Base-by-base conservation (phyloP, 37 sponge, comb jelly and placozoan species). In the Tethya wilhelma region DNA sequence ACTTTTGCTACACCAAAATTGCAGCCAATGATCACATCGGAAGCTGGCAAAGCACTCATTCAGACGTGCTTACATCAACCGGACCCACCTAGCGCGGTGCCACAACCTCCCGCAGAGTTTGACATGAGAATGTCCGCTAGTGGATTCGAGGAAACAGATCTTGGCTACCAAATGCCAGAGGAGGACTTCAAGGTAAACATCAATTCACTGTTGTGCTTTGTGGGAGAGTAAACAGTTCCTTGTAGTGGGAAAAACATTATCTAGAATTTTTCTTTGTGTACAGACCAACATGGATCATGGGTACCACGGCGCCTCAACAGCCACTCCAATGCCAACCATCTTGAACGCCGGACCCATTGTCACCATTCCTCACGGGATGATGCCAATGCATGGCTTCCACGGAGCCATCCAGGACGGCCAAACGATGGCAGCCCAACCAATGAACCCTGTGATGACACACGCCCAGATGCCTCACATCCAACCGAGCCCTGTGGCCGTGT, bases 1-100 rank as follows among this genome's bases (percentile, higher is more conserved):
- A 99, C 99, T 31, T 99, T 99, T 59, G 99, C 99, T n/a, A 99
- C 99, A 38, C 99, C 99, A 26, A 99, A 96, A 78, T 90, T 99
- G n/a, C 99, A 99, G 89, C 99, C 99, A 9, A 99, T 99, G 97
- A 96, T 99, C 64, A 99, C 99, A 30, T 94, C 97, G 11, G 99
- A 99, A 66, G 86, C 90, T 30, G 99, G 99, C 69, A 99, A 99
- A 67, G 95, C 97, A 1, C 90, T 99, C 84, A 99, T 99, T 39
- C 99, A 99, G 83, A 99, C 99, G 28, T 99, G 99, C 86, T 85
- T 99, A 45, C 95, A 98, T 86, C 89, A 92, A 38, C 99, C 99
- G 8, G 99, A 98, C 71, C 79, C 87, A 39, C 79, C 87, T 6
- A 78, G 44, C 42, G 63, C n/a, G n/a, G 49, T 59, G 55, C 71